Percentiles rank a stretch among this genome's conserved stretches.
These are phyloP conservation scores for Gyrodactylus salaris DNA, from an alignment of 1,140 invertebrate genomes.

Conservation along the genomic window DNA sequence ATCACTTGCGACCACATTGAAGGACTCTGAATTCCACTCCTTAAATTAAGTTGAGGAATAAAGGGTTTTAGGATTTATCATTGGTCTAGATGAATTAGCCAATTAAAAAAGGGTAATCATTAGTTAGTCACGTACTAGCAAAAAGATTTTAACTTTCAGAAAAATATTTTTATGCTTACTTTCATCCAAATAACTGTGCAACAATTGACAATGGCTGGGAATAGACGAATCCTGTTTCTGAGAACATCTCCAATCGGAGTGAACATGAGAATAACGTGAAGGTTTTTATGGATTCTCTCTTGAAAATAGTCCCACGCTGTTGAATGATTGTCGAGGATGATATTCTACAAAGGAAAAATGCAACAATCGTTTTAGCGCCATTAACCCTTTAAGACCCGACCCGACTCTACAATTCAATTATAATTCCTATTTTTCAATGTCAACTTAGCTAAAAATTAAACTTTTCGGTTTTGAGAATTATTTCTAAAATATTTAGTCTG, in stretches of 20 bases:
- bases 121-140: neutral
- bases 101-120: too few relatives aligned
- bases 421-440: too few relatives aligned
- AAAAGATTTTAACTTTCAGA: neutral
- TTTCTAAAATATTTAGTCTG: too few relatives aligned
- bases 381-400: too few relatives aligned
- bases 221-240: conserved; percentile 18
- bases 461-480: too few relatives aligned
- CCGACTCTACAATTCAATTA: too few relatives aligned
- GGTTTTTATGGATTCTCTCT: conserved; percentile 16
- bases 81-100: too few relatives aligned
- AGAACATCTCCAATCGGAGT: conserved; percentile 20
- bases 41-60: conserved; percentile 9
- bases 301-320: conserved; percentile 21
- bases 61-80: neutral
- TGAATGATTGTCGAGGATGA: neutral
- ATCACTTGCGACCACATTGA: conserved; percentile 18
- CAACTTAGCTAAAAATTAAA: too few relatives aligned
- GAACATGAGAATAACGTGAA: conserved; percentile 20
- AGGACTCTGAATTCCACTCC: conserved; percentile 20
- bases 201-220: conserved; percentile 20
- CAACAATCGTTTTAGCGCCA: too few relatives aligned
- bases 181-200: conserved; percentile 21
- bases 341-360: neutral
- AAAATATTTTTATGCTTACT: conserved; percentile 10